Evolutionary conservation across 2,888 invertebrate genomes (phyloP).

Genomic region (Protophormia terraenovae): DNA sequence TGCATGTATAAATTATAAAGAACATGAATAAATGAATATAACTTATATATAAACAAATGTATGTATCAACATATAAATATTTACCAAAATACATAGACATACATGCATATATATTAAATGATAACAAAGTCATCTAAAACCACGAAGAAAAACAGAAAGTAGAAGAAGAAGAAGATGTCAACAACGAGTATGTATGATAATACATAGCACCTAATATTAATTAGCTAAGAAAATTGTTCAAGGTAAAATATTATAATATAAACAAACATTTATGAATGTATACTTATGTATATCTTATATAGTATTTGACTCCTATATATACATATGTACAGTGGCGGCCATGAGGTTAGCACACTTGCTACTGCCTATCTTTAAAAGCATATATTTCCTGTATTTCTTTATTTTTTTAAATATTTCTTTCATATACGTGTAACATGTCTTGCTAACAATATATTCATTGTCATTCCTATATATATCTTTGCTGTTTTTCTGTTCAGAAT

Average conservation of each 20-base stretch:
- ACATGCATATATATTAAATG: not conserved
- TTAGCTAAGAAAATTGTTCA: constrained; percentile 55
- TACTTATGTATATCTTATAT: too few species aligned
- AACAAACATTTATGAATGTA: too few species aligned
- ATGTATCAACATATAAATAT: not conserved
- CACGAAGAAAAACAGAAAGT: not conserved
- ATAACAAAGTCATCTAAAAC: not conserved
- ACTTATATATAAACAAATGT: not conserved
- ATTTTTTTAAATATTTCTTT: too few species aligned
- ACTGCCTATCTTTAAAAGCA: too few species aligned
- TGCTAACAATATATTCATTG: too few species aligned
- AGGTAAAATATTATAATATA: constrained; percentile 6
- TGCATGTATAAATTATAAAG: not conserved
- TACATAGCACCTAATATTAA: constrained; percentile 37
- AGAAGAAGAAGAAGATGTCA: not conserved
- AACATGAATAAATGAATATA: not conserved
- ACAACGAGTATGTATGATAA: not conserved
- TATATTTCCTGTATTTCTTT: too few species aligned
- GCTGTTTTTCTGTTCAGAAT: too few species aligned
- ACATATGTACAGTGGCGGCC: too few species aligned
- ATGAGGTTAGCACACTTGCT: too few species aligned
- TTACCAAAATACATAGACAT: not conserved
- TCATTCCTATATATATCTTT: too few species aligned
- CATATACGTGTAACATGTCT: too few species aligned
- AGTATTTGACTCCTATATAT: too few species aligned